Percentiles rank a stretch among this genome's conserved stretches.
Conservation (phyloP, 2,113 vertebrate genomes). For the Sorex araneus region DNA sequence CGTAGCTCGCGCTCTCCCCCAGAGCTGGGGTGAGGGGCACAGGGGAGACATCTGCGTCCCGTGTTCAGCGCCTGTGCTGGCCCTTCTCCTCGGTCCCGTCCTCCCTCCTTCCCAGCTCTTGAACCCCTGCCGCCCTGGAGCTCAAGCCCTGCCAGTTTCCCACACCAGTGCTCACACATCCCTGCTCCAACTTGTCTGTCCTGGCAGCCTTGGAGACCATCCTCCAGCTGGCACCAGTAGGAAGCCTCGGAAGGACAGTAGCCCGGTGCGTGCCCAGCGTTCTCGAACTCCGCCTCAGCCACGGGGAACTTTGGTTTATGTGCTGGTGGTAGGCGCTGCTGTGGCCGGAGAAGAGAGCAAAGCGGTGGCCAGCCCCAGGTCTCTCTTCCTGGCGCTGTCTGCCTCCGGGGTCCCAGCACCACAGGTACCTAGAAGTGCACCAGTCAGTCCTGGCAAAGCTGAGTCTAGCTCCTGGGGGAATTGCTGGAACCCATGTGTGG, state of each 20-base stretch:
- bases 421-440: too few relatives aligned
- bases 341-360: background rate
- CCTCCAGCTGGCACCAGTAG: background rate
- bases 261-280: background rate
- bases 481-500: background rate
- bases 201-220: background rate
- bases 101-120: background rate
- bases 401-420: background rate
- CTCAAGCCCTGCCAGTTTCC: background rate
- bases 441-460: background rate
- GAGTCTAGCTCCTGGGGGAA: background rate
- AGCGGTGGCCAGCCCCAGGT: too few relatives aligned
- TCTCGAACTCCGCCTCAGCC: background rate
- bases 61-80: background rate
- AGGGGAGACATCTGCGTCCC: background rate
- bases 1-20: background rate
- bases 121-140: background rate
- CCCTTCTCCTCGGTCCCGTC: background rate
- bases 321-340: background rate
- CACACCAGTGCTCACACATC: background rate
- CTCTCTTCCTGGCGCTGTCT: background rate
- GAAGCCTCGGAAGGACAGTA: background rate
- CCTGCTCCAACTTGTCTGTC: background rate
- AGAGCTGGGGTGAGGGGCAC: background rate
- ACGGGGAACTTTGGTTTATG: background rate